Evolutionary conservation across 2,888 invertebrate species (phyloP).

Genomic region (Stegana nigrithorax): DNA sequence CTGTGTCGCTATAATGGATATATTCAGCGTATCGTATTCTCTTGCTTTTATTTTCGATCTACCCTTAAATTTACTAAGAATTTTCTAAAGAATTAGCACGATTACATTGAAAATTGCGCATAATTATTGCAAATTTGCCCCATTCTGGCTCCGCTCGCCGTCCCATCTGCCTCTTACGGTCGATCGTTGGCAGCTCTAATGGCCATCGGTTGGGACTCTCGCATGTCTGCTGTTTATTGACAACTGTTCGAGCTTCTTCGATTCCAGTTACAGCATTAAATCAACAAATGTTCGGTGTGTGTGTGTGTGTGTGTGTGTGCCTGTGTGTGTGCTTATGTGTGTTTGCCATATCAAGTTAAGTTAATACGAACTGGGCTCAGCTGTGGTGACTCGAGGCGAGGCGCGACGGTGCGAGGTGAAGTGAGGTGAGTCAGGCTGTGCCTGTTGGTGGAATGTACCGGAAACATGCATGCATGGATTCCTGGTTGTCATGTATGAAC

Average conservation of each 20-base stretch:
- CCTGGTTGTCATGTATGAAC: not conserved
- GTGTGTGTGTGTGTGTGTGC: not conserved
- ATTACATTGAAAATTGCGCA: constrained; percentile 10
- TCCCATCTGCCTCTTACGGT: not conserved
- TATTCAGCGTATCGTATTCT: no score
- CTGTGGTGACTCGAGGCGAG: not conserved
- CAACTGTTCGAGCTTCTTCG: no score
- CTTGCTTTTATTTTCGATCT: no score
- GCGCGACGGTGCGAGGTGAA: no score
- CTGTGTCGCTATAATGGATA: no score
- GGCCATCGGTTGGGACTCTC: not conserved
- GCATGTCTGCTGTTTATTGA: not conserved
- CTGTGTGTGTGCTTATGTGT: not conserved
- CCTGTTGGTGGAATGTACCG: constrained; percentile 33
- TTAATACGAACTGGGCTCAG: not conserved
- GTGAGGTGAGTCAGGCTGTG: not conserved
- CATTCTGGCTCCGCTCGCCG: no score
- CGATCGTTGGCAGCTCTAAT: not conserved
- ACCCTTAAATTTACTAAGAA: constrained; percentile 3
- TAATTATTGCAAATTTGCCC: not conserved
- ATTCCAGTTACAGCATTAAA: no score
- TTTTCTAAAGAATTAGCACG: constrained; percentile 8
- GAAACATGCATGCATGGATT: constrained; percentile 53
- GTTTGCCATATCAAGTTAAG: not conserved
- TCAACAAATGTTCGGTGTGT: no score